Evolutionary conservation across 2,113 vertebrate genomes (phyloP).

Genomic region (Sarotherodon lohbergeri): DNA sequence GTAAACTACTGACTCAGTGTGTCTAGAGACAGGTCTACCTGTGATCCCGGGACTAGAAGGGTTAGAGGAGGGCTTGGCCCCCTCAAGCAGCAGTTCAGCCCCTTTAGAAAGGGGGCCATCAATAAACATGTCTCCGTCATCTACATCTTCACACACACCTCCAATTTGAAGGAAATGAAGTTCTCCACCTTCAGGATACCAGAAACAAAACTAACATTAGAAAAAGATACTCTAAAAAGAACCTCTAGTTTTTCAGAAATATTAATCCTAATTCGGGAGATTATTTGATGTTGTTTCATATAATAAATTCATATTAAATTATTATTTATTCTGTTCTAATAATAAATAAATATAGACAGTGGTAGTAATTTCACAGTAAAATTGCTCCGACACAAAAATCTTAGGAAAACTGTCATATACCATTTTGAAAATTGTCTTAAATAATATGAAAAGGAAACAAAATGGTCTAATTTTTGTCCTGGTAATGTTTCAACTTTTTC

Average conservation of each 20-base stretch:
- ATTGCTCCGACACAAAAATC: neutral
- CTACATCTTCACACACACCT: conserved; percentile 94
- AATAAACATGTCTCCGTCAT: conserved; percentile 96
- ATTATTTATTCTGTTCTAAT: neutral
- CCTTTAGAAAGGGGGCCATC: conserved; percentile 95
- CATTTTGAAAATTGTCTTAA: neutral
- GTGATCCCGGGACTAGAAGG: conserved; percentile 95
- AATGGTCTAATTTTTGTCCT: neutral
- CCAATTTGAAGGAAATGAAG: conserved; percentile 99
- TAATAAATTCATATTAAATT: neutral
- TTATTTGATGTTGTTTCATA: neutral
- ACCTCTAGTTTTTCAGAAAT: neutral
- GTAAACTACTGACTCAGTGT: neutral
- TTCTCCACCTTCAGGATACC: conserved; percentile 84
- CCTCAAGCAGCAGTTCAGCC: conserved; percentile 87
- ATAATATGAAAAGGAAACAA: neutral
- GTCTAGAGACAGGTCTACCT: conserved; percentile 70
- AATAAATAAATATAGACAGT: neutral
- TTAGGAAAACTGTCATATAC: neutral
- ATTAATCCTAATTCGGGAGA: neutral
- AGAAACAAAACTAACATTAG: neutral
- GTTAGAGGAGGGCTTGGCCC: conserved; percentile 89
- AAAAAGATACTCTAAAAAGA: neutral
- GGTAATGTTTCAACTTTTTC: neutral
- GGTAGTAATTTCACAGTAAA: neutral